These are phyloP conservation scores for Bombus balteatus DNA, from an alignment of 1,140 invertebrate species.

Conservation along the genomic window DNA sequence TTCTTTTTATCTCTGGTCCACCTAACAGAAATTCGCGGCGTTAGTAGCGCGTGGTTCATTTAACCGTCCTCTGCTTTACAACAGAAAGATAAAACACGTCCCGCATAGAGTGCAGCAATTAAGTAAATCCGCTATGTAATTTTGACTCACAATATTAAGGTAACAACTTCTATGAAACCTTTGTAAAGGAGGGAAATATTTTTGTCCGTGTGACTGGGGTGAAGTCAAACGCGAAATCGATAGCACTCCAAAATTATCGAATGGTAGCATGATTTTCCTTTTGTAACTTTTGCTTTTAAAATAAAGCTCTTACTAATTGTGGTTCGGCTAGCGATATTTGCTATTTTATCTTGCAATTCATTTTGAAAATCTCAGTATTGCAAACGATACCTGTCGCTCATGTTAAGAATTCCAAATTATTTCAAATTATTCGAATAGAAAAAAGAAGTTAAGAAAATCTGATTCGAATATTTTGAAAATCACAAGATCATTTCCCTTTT, in stretches of 20 bases:
- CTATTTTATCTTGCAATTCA: not conserved
- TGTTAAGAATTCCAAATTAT: too few relatives aligned
- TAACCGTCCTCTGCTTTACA: not conserved
- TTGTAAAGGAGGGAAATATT: not conserved
- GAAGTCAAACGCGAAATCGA: not conserved
- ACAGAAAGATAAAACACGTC: slow-evolving; percentile 10
- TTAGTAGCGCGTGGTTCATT: slow-evolving; percentile 9
- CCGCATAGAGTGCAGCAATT: not conserved
- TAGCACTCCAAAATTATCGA: not conserved
- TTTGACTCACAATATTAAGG: not conserved
- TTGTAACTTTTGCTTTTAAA: not conserved
- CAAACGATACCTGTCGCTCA: too few relatives aligned
- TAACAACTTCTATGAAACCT: not conserved
- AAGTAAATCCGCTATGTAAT: not conserved
- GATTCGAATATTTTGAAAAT: not conserved
- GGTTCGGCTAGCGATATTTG: not conserved
- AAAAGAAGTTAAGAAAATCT: too few relatives aligned
- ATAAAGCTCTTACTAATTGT: too few relatives aligned
- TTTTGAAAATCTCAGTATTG: not conserved
- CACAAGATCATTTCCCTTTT: not conserved
- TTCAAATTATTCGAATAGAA: too few relatives aligned
- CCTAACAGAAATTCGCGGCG: not conserved
- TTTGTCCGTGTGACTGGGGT: not conserved
- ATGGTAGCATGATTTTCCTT: not conserved
- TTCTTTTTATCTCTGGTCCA: not conserved